Evolutionary conservation across 2,797 vertebrate species (phyloP).

Genomic region (Hylomyscus alleni): DNA sequence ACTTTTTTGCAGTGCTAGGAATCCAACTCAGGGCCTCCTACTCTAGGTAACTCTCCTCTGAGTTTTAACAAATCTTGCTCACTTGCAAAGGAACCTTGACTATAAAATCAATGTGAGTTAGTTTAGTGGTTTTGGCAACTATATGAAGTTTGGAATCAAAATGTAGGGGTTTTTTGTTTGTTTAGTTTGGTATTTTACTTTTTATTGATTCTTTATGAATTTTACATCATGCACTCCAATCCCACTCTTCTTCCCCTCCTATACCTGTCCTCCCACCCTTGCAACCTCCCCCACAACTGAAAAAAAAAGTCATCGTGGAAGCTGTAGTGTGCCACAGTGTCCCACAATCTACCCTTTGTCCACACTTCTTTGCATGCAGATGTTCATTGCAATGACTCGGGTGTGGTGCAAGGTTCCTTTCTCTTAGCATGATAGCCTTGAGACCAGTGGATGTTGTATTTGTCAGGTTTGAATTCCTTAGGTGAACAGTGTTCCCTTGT

Average conservation of each 20-base stretch:
- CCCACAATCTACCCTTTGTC: neutral
- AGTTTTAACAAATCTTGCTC: neutral
- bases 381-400: neutral
- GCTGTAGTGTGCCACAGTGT: neutral
- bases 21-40: neutral
- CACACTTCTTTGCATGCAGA: neutral
- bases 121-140: conserved; percentile 1
- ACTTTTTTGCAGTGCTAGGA: neutral
- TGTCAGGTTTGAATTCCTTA: neutral
- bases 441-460: neutral
- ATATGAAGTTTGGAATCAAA: neutral
- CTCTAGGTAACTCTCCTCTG: neutral
- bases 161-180: neutral
- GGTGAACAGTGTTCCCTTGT: neutral
- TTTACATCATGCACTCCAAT: neutral
- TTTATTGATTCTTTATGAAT: neutral
- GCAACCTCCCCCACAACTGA: neutral
- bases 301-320: neutral
- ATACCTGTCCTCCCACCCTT: neutral
- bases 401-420: neutral
- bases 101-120: conserved; percentile 35
- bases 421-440: neutral
- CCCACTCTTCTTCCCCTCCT: neutral
- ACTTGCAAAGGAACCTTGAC: conserved; percentile 10
- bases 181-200: neutral